phyloP scores from a whole-genome alignment of 2,888 invertebrate genomes.

The Ctena decussata region DNA sequence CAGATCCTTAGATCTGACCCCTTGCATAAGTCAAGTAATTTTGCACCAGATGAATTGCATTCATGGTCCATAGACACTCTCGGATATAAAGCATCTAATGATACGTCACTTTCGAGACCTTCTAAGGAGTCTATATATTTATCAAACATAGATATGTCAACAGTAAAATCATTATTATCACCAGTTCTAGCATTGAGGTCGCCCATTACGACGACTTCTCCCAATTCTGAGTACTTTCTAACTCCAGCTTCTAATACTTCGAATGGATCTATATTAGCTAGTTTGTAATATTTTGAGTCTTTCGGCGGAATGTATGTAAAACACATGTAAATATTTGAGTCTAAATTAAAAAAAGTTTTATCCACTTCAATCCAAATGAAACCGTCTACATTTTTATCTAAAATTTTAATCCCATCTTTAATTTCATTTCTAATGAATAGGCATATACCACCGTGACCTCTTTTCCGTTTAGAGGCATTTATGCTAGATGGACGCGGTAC shows the following conservation, averaged over 20 bases:
- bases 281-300: neutral
- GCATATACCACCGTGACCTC: constrained; percentile 3
- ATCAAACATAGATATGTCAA: neutral
- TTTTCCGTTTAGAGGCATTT: neutral
- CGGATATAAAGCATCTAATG: neutral
- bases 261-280: neutral
- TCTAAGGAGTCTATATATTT: neutral
- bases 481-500: neutral
- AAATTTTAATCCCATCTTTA: neutral
- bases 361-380: constrained; percentile 15
- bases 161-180: neutral
- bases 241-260: neutral
- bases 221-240: neutral
- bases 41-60: neutral
- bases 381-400: neutral
- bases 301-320: constrained; percentile 9
- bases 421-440: neutral
- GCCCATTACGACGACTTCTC: neutral
- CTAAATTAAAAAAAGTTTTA: neutral
- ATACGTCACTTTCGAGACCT: neutral
- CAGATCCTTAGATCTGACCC: neutral
- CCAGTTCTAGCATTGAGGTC: neutral
- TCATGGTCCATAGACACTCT: neutral
- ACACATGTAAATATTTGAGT: constrained; percentile 11
- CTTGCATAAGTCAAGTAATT: neutral